Conservation (phyloP, 2,113 vertebrate genomes). For the Cinclus cinclus region DNA sequence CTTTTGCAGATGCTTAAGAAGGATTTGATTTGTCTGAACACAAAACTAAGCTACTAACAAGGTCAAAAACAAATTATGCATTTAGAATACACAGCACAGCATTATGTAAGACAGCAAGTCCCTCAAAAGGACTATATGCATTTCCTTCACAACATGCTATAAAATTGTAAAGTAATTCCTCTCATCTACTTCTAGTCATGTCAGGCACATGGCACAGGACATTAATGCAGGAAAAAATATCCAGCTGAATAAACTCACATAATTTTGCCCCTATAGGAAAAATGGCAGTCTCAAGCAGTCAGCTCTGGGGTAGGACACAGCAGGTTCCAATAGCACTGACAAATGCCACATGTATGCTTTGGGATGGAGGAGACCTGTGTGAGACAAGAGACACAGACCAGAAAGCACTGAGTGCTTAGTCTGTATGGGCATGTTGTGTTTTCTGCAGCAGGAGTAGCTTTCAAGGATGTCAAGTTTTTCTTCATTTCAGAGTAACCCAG, state of each 20-base stretch:
- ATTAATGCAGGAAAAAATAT: background rate
- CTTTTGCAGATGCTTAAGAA: background rate
- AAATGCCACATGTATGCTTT: accelerated
- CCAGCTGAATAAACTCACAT: background rate
- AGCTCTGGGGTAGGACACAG: background rate
- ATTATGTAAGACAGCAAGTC: background rate
- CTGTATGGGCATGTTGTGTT: background rate
- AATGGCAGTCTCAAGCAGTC: background rate
- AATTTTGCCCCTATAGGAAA: background rate
- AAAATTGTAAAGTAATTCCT: background rate
- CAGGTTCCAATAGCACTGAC: background rate
- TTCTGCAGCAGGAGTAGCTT: background rate
- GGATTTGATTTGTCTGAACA: background rate
- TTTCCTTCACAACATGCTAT: background rate
- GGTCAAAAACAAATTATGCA: background rate
- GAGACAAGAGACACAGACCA: accelerated
- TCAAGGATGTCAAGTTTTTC: background rate
- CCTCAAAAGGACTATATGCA: background rate
- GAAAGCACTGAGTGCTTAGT: background rate
- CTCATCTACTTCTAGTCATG: background rate
- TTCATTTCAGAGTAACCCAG: background rate
- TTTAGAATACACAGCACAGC: background rate
- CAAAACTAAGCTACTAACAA: background rate
- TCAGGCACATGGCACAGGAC: background rate
- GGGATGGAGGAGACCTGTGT: background rate